These are phyloP conservation scores for Myoxocephalus aenaeus DNA, from an alignment of 2,797 vertebrate genomes.

Conservation along the genomic window DNA sequence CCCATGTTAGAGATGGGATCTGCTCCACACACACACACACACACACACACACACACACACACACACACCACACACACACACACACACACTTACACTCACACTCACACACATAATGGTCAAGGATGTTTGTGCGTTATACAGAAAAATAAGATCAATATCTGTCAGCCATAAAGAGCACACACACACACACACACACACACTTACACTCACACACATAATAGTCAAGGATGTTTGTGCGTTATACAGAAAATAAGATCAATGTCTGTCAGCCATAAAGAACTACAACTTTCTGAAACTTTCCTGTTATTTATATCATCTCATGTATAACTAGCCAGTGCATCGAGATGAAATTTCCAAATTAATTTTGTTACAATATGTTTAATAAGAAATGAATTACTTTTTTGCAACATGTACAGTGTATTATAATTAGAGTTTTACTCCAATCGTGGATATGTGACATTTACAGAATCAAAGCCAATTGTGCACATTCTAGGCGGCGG, in stretches of 20 bases:
- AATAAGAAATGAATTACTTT: not conserved
- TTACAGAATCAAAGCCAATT: constrained; percentile 7
- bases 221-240: constrained; percentile 44
- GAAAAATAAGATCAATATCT: constrained; percentile 53
- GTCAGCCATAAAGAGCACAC: constrained; percentile 43
- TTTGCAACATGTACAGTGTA: not conserved
- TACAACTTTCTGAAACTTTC: constrained; percentile 31
- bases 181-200: too few relatives aligned
- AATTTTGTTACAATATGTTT: not conserved
- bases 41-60: too few relatives aligned
- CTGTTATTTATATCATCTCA: not conserved
- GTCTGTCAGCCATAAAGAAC: constrained; percentile 51
- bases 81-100: too few relatives aligned
- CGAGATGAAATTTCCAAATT: not conserved
- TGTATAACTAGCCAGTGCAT: constrained; percentile 9
- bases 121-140: constrained; percentile 38
- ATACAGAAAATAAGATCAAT: constrained; percentile 47
- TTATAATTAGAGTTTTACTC: constrained; percentile 11
- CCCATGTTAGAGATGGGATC: constrained; percentile 42
- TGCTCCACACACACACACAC: too few relatives aligned
- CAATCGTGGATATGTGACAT: constrained; percentile 1
- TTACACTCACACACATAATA: not conserved
- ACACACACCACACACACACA: too few relatives aligned
- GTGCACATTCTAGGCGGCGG: not conserved
- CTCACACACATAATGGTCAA: constrained; percentile 11